Evolutionary conservation across 2,888 invertebrate species (phyloP).

Genomic region (Rhingia rostrata): DNA sequence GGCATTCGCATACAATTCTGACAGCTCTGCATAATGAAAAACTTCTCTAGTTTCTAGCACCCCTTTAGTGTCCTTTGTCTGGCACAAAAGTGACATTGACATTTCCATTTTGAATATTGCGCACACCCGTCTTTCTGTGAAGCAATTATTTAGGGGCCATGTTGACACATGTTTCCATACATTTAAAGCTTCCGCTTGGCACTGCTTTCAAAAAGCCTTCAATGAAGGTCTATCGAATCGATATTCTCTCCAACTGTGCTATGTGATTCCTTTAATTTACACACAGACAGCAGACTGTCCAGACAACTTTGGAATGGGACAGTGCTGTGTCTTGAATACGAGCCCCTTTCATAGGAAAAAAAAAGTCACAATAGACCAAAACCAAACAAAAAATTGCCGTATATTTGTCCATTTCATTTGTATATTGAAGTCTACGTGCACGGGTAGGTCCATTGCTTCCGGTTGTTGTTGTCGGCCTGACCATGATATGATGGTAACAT

Average conservation of each 20-base stretch:
- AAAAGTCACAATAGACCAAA: not conserved
- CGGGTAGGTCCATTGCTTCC: constrained; percentile 37
- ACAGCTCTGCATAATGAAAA: constrained; percentile 1
- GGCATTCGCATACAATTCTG: constrained; percentile 3
- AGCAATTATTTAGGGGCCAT: constrained; percentile 31
- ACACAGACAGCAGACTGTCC: constrained; percentile 44
- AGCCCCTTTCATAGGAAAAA: constrained; percentile 18
- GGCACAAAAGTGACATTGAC: constrained; percentile 55
- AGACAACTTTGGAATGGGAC: constrained; percentile 35
- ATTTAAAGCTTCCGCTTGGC: constrained; percentile 45
- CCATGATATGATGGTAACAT: constrained; percentile 70
- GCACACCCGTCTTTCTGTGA: not conserved
- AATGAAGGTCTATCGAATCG: constrained; percentile 51
- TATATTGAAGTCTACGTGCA: not conserved
- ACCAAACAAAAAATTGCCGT: constrained; percentile 14
- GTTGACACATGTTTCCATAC: constrained; percentile 57
- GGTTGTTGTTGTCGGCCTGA: constrained; percentile 50
- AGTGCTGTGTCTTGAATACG: constrained; percentile 40
- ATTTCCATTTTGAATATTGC: constrained; percentile 44
- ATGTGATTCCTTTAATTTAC: constrained; percentile 55
- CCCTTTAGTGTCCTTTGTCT: not conserved
- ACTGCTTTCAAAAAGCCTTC: constrained; percentile 15
- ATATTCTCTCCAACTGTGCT: constrained; percentile 54
- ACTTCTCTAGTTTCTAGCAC: not conserved
- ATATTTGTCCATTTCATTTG: constrained; percentile 57